These are phyloP conservation scores for Drosophila sp. DNA, from an alignment of 1,140 invertebrate species.

Conservation along the genomic window DNA sequence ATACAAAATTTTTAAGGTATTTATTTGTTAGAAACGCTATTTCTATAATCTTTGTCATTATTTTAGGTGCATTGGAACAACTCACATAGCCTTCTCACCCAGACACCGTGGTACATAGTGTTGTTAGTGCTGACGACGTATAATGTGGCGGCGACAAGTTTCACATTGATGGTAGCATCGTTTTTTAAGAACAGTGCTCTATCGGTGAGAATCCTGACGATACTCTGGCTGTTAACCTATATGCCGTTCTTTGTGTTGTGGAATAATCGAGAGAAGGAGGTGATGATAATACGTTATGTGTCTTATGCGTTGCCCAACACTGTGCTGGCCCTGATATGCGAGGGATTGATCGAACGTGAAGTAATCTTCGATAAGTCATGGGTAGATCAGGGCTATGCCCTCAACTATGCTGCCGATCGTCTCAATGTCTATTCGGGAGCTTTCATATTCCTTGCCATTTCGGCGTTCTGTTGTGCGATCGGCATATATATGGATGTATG, in stretches of 20 bases:
- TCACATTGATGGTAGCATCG: conserved; percentile 53
- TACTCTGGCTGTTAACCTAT: conserved; percentile 57
- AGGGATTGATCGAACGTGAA: conserved; percentile 51
- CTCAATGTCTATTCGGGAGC: conserved; percentile 21
- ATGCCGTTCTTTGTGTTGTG: conserved; percentile 61
- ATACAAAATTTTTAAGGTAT: too few species aligned
- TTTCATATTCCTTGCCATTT: conserved; percentile 29
- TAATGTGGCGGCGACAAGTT: conserved; percentile 34
- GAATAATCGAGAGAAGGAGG: conserved; percentile 29
- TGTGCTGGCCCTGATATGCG: conserved; percentile 27
- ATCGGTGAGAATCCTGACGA: conserved; percentile 41
- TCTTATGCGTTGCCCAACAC: conserved; percentile 58
- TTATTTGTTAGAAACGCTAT: too few species aligned
- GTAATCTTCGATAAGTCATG: conserved; percentile 30
- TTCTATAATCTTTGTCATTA: too few species aligned
- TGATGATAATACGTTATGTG: conserved; percentile 10
- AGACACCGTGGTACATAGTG: conserved; percentile 49
- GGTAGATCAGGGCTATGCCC: conserved; percentile 4
- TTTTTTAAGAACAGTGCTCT: conserved; percentile 45
- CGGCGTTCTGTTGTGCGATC: conserved; percentile 16
- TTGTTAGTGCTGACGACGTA: conserved; percentile 43
- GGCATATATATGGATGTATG: conserved; percentile 64
- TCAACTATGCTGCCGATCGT: background rate
- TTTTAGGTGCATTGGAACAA: conserved; percentile 61
- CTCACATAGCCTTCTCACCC: conserved; percentile 36